These are phyloP conservation scores for Ceraclea dissimilis DNA, from an alignment of 2,888 invertebrate species.

Conservation along the genomic window DNA sequence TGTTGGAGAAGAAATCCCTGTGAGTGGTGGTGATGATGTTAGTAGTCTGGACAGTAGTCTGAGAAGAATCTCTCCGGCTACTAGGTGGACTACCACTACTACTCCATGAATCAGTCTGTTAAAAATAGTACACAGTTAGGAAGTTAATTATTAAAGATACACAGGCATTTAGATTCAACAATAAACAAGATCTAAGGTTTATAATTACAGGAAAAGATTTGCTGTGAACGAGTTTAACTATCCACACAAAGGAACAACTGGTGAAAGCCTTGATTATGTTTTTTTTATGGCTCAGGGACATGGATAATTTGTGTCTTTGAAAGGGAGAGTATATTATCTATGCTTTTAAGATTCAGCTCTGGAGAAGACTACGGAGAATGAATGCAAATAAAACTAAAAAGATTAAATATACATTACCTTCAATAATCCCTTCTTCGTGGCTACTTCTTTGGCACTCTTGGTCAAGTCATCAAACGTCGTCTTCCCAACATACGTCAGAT, in stretches of 20 bases:
- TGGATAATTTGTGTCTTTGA: no score
- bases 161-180: neutral
- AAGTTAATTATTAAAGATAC: neutral
- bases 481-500: constrained; percentile 83
- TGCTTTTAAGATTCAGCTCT: no score
- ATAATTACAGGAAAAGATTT: no score
- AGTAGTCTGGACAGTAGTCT: constrained; percentile 54
- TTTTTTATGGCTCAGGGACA: no score
- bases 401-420: constrained; percentile 48
- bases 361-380: no score
- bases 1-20: constrained; percentile 80
- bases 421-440: constrained; percentile 75
- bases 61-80: constrained; percentile 51
- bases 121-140: no score
- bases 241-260: no score
- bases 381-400: no score
- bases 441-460: constrained; percentile 84
- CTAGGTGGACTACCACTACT: constrained; percentile 30
- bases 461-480: constrained; percentile 84
- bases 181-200: no score
- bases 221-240: no score
- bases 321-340: no score
- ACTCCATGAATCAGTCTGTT: constrained; percentile 25
- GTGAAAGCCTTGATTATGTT: no score
- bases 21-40: constrained; percentile 60